These are phyloP conservation scores for Lagopus leucura DNA, from an alignment of 2,113 vertebrate genomes.

Conservation along the genomic window DNA sequence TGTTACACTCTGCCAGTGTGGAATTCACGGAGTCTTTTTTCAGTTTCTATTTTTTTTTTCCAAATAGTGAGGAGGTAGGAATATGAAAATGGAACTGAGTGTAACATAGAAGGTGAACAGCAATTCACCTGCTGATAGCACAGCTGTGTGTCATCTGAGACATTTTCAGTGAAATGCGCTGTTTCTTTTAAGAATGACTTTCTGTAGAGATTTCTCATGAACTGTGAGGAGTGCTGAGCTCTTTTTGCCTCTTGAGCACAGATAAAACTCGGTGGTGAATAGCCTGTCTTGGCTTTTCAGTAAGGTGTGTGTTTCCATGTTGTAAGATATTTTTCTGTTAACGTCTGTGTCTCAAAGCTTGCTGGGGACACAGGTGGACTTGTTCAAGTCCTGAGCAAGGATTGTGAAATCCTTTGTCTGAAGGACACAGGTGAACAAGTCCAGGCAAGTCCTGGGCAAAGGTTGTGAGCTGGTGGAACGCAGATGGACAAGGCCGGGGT, in stretches of 20 bases:
- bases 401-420: too few species aligned
- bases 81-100: background rate
- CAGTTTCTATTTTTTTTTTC: background rate
- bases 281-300: background rate
- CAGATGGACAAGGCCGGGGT: too few species aligned
- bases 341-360: too few species aligned
- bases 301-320: background rate
- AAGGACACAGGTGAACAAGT: too few species aligned
- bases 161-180: background rate
- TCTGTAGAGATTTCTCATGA: background rate
- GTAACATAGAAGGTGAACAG: background rate
- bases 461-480: too few species aligned
- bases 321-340: too few species aligned
- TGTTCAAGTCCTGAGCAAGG: too few species aligned
- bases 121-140: background rate
- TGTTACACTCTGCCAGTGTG: background rate
- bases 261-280: background rate
- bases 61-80: background rate
- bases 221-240: background rate
- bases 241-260: rapidly evolving
- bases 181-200: background rate
- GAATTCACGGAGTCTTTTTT: background rate
- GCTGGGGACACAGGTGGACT: too few species aligned
- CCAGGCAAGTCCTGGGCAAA: too few species aligned
- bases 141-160: background rate